Evolutionary conservation across 2,888 invertebrate species (phyloP), one percentile per base, ranked within the genome.

Genomic region (Thumatha senex): DNA sequence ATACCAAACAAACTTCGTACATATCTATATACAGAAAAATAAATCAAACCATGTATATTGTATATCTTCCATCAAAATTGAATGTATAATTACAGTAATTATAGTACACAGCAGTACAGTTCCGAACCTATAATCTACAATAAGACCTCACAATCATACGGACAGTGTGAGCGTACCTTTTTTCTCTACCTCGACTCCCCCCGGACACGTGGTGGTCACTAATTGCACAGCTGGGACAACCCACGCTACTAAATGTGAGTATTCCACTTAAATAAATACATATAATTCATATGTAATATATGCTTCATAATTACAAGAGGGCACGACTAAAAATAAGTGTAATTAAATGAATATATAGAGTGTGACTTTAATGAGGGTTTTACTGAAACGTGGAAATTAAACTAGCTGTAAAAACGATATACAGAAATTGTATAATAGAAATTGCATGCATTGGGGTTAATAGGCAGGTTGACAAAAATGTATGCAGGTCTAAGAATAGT

Each of bases 141-240:
- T 58, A 46, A 57, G 55, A 63, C 58, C 65, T 58, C 67, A 73
- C 70, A 61, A 72, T 59, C 54, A 67, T 65, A 65, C 63, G 60
- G 62, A 72, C 65, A 64, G 57, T 48, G 24, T 47, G 54, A 48
- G 57, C 48, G 54, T 58, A 58, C 62, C 60, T 65, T 74, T 72
- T 68, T 71, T 56, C 59, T 58, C 77, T 72, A 67, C 65, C 72
- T 57, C 78, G 82, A 80, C 79, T 82, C 86, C 89, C 89, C 87
- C 46, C 76, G 74, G 79, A 84, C 88, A 88, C 89, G 88, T 86
- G 83, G 82, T 80, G 79, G 76, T 67, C 79, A 82, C 86, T 91
- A 91, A 91, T 91, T 90, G 82, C 88, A 85, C 90, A 91, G 90
- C 90, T 91, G 90, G 82, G 86, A 82, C 84, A 74, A 76, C 80